These are phyloP conservation scores for Protaetia brevitarsis DNA, from an alignment of 1,140 invertebrate genomes.

Conservation along the genomic window DNA sequence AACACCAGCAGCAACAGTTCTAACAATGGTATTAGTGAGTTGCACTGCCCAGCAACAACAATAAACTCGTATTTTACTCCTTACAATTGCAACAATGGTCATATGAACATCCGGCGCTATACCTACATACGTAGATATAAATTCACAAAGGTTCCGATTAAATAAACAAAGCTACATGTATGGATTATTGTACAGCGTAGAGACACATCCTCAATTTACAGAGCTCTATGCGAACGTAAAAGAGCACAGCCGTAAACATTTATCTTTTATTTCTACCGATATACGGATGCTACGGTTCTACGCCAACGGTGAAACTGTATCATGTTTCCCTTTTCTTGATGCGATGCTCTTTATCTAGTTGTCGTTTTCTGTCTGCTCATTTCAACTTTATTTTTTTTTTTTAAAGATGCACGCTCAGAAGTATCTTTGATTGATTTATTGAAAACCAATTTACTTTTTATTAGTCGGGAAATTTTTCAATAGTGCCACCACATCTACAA, in stretches of 20 bases:
- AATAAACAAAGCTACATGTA: neutral
- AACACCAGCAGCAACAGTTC: too few species aligned
- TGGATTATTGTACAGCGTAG: neutral
- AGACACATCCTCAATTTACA: neutral
- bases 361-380: neutral
- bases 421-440: slow-evolving; percentile 1
- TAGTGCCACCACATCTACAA: too few species aligned
- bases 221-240: neutral
- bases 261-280: neutral
- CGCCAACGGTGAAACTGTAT: neutral
- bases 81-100: neutral
- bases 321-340: neutral
- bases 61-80: neutral
- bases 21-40: too few species aligned
- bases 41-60: too few species aligned
- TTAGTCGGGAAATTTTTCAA: too few species aligned
- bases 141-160: neutral
- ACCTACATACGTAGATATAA: neutral
- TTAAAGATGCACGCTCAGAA: too few species aligned
- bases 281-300: neutral
- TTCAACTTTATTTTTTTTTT: neutral
- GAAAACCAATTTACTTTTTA: too few species aligned
- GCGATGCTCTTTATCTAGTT: neutral
- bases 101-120: neutral
- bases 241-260: neutral